A percentile compares a stretch with the other conserved stretches of the same genome.
phyloP scores from a whole-genome alignment of 2,113 vertebrate species.

The Actenoides lindsayi region DNA sequence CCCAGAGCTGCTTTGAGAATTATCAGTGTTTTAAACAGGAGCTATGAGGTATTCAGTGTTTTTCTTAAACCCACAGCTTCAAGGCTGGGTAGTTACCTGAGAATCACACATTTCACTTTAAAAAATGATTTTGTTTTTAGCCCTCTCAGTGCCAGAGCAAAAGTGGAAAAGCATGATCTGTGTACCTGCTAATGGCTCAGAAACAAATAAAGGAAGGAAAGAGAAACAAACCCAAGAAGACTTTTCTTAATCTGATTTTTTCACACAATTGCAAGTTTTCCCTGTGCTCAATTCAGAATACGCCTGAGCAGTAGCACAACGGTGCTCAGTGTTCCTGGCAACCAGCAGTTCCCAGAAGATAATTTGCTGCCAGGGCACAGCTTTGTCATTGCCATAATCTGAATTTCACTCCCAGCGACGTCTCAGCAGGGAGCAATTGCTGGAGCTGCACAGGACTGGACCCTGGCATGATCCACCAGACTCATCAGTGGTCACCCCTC shows the following conservation, averaged over 20 bases:
- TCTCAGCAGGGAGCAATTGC: neutral
- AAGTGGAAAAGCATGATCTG: neutral
- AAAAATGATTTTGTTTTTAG: neutral
- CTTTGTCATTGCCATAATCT: neutral
- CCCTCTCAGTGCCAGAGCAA: neutral
- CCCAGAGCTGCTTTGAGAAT: neutral
- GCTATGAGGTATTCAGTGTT: neutral
- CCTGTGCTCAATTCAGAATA: rapidly evolving
- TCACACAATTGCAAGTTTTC: neutral
- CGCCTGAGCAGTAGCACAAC: neutral
- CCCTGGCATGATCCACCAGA: neutral
- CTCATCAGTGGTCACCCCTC: neutral
- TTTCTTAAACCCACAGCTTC: neutral
- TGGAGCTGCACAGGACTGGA: neutral
- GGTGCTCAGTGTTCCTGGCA: neutral
- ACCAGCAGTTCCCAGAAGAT: neutral
- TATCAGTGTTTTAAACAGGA: neutral
- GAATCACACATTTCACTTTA: neutral
- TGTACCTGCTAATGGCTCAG: neutral
- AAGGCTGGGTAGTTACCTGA: neutral
- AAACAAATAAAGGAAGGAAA: neutral
- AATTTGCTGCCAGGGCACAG: neutral
- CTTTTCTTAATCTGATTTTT: neutral
- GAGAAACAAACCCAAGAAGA: neutral
- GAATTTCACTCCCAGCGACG: neutral